Evolutionary conservation across 1,140 invertebrate genomes (phyloP).

Genomic region (Macrosteles quadrilineatus): DNA sequence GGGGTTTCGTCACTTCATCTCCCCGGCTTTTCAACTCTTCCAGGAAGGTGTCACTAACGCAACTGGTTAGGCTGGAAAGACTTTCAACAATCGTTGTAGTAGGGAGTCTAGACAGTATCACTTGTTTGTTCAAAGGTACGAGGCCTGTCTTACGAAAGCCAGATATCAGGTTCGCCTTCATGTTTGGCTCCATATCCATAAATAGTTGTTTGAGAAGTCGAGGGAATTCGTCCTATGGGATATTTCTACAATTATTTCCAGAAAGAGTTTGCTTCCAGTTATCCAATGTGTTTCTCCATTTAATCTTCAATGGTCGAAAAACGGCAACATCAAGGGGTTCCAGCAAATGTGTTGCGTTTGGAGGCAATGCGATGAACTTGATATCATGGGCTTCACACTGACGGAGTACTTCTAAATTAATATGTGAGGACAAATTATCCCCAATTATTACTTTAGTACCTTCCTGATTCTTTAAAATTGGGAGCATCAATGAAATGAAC

Average conservation of each 20-base stretch:
- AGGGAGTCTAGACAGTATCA: background rate
- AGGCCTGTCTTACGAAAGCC: background rate
- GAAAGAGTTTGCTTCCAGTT: conserved; percentile 38
- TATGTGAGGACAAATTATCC: conserved; percentile 50
- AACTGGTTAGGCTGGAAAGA: no score
- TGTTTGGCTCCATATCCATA: background rate
- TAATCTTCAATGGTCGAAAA: conserved; percentile 46
- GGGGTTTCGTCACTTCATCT: no score
- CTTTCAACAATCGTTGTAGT: no score
- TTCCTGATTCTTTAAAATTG: conserved; percentile 40
- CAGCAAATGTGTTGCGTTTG: conserved; percentile 49
- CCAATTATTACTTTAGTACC: conserved; percentile 46
- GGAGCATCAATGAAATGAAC: conserved; percentile 40
- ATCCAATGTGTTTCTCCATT: conserved; percentile 46
- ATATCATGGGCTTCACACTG: conserved; percentile 47
- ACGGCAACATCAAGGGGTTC: conserved; percentile 51
- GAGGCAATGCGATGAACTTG: conserved; percentile 47
- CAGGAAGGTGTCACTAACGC: no score
- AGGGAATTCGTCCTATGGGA: background rate
- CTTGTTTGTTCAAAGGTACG: background rate
- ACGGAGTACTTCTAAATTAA: conserved; percentile 45
- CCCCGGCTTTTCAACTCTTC: no score
- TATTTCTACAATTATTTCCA: background rate
- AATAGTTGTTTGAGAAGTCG: background rate
- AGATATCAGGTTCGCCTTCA: background rate